Percentiles rank a stretch among this genome's conserved stretches.
Conservation (phyloP, 2,888 invertebrate species). For the Hecatera dysodea region DNA sequence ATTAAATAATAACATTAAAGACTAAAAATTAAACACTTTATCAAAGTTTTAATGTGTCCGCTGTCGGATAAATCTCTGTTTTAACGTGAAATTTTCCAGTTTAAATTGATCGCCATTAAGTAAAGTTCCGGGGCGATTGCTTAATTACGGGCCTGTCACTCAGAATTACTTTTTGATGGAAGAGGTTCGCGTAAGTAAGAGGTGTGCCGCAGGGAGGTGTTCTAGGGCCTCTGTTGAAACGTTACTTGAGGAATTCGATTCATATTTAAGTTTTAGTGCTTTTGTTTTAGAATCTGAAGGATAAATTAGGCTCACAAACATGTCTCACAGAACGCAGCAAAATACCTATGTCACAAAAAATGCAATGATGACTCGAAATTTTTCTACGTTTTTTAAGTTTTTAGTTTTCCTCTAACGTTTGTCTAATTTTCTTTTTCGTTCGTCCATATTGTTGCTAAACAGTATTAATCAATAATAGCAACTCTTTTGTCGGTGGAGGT, state of each 20-base stretch:
- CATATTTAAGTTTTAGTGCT: not conserved
- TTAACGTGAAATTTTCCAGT: slow-evolving; percentile 64
- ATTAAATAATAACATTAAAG: slow-evolving; percentile 63
- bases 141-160: slow-evolving; percentile 64
- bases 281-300: not conserved
- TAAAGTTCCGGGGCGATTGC: slow-evolving; percentile 63
- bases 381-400: too few relatives aligned
- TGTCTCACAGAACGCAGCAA: too few relatives aligned
- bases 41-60: slow-evolving; percentile 73
- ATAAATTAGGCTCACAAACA: not conserved
- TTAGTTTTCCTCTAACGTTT: too few relatives aligned
- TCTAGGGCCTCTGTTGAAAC: slow-evolving; percentile 15
- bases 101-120: slow-evolving; percentile 69
- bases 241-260: not conserved
- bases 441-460: too few relatives aligned
- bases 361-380: too few relatives aligned
- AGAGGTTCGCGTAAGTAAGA: slow-evolving; percentile 45
- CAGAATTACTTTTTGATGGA: slow-evolving; percentile 61
- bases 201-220: slow-evolving; percentile 52
- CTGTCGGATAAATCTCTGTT: slow-evolving; percentile 70
- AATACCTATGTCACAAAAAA: too few relatives aligned
- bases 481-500: too few relatives aligned
- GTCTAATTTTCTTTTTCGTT: too few relatives aligned
- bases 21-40: slow-evolving; percentile 73
- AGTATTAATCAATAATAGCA: too few relatives aligned